A percentile compares a stretch with the other conserved stretches of the same genome.
phyloP scores from a whole-genome alignment of 1,140 invertebrate species.

The Tetraneura akinire region DNA sequence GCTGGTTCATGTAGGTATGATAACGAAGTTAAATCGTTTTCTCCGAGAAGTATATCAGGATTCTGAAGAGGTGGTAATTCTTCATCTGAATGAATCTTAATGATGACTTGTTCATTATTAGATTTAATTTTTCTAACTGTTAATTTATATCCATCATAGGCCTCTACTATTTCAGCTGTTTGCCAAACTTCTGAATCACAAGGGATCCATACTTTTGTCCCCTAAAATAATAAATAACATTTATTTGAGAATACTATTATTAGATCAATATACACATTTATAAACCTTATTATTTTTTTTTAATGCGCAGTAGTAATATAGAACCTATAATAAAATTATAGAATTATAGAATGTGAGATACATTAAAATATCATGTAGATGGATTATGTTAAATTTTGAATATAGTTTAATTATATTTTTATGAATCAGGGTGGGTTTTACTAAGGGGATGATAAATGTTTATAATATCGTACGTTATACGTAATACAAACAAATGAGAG shows the following conservation, averaged over 20 bases:
- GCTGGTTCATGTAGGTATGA: slow-evolving; percentile 97
- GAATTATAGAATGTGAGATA: no score
- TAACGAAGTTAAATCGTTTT: slow-evolving; percentile 95
- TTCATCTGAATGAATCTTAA: slow-evolving; percentile 65
- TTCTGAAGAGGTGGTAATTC: slow-evolving; percentile 90
- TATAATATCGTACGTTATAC: no score
- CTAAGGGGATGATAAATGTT: no score
- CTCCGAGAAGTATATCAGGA: slow-evolving; percentile 95
- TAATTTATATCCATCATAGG: slow-evolving; percentile 67
- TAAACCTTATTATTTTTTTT: no score
- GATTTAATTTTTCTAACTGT: slow-evolving; percentile 42
- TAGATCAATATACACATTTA: neutral
- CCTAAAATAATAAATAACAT: slow-evolving; percentile 62
- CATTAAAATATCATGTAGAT: no score
- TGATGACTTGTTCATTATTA: slow-evolving; percentile 58
- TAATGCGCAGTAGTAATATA: no score
- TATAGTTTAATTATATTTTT: no score
- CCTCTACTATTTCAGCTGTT: slow-evolving; percentile 76
- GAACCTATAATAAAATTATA: no score
- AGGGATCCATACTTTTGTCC: slow-evolving; percentile 88
- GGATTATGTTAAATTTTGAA: no score
- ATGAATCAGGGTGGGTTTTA: no score
- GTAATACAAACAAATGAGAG: no score
- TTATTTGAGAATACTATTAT: neutral
- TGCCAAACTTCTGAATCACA: slow-evolving; percentile 87